Base-by-base conservation (phyloP, 1,140 invertebrate species). In the Drosophila santomea region DNA sequence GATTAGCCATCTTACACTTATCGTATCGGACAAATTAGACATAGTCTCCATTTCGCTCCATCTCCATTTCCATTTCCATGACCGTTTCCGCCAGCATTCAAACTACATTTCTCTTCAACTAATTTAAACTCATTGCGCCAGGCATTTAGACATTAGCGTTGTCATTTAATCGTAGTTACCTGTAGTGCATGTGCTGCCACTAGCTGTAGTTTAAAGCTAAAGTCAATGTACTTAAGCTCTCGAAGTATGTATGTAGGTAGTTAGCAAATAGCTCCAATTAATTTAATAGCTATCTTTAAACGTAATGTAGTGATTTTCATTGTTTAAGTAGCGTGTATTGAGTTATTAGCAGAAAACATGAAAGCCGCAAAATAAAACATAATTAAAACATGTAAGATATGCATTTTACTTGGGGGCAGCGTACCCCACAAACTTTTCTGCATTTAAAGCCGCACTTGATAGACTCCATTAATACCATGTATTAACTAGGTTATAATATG, bases 191-290 rank as follows among this genome's bases (percentile, higher is more conserved):
- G 72, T 52, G 76, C 83, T 86, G 83, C 83, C 83, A 88, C 78
- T 82, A 83, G 75, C 66, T 62, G 48, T 88, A 82, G 57, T 79
- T 35, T 44, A 51, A 74, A 64, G 71, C 58, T 71, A 35, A 78
- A 71, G 75, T 76, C 45, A 59, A 75, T 75, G 82, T 78, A 82
- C 78, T 86, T 88, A 82, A 82, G 78, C 75, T 57, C 68, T 78
- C 63, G 63, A 81, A 85, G 78, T 66, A 78, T 80, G 25, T 25
- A 4, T 25, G 48, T 58, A 69, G 43, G 48, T 74, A 84, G 72
- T 51, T 80, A 84, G 72, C 50, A 38, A 84, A 69, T 84, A 80
- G 75, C 55, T 68, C 35, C 47, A 61, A 52, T 60, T 59, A 73
- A 62, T 73, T 62, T 48, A 61, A 47, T 55, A 50, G 25, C 38